phyloP scores from a whole-genome alignment of 2,797 vertebrate genomes.

The Hapalemur alaotrensis region DNA sequence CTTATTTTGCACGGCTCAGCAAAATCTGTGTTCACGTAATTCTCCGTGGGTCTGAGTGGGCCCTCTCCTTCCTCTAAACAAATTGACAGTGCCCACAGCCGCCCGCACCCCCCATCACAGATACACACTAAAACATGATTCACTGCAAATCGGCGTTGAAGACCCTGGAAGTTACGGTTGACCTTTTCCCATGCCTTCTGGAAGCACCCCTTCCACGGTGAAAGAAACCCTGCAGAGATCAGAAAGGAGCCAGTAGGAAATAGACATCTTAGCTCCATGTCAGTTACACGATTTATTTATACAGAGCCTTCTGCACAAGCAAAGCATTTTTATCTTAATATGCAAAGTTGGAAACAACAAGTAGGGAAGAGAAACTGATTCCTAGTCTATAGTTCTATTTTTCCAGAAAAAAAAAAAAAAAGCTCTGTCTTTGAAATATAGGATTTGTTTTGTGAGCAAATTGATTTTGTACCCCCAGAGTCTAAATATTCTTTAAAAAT shows the following conservation, averaged over 20 bases:
- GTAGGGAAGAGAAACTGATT: background rate
- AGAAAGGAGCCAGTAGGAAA: background rate
- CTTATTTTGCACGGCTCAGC: background rate
- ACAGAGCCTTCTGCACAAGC: background rate
- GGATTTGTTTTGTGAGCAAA: constrained; percentile 21
- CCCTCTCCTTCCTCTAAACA: constrained; percentile 48
- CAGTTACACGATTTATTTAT: background rate
- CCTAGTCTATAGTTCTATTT: background rate
- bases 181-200: constrained; percentile 76
- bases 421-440: background rate
- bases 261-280: background rate
- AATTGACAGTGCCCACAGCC: background rate
- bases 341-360: background rate
- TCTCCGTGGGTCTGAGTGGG: constrained; percentile 15
- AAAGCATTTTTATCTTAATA: background rate
- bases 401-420: background rate
- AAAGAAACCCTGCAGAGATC: constrained; percentile 40
- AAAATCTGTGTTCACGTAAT: constrained; percentile 48
- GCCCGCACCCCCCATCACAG: background rate
- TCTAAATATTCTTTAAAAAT: background rate
- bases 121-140: constrained; percentile 63
- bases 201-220: constrained; percentile 58
- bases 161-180: constrained; percentile 64
- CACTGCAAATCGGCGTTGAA: constrained; percentile 67
- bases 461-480: background rate